Base-by-base conservation (phyloP, 2,797 vertebrate species). In the Vireo griseus region DNA sequence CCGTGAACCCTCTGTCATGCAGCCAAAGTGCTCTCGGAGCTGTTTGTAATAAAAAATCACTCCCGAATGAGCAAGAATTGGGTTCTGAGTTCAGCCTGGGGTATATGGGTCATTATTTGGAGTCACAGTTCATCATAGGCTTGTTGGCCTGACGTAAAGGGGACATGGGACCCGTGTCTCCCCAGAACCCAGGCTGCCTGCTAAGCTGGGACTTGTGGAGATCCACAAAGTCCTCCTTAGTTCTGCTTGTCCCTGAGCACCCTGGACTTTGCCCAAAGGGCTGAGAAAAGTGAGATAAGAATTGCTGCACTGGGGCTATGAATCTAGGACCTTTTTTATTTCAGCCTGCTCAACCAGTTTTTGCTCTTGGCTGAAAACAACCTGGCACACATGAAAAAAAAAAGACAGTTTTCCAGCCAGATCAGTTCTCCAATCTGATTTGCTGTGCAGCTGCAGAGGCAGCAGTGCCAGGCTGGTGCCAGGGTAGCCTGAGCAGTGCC, bases 261-360 rank as follows among this genome's bases (percentile, higher is more conserved):
- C 20, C 80, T 93, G 96, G 94, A 96, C 95, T 95, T 95, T 84
- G 91, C 95, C 94, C 2, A 0, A 90, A 95, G 94, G 92, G 79
- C 82, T 94, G 85, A 94, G 90, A 94, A 96, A 95, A 96, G 37
- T 7, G 31, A 92, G 95, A 96, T 96, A 96, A 96, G 94, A 94
- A 94, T 94, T 96, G 58, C 72, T 96, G 93, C 85, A 86, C 90
- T 94, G 95, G 87, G 91, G 96, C 96, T 96, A 96, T 96, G 94
- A 94, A 96, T 96, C 95, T 74, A 37, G 85, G 79, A 68, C 79
- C 59, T 95, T 94, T 93, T 94, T 90, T 76, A 85, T 95, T 95
- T 94, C 93, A 95, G 87, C 95, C 82, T 96, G 96, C 82, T 96
- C 85, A 47, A 96, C 95, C 95, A 95, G 96, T 96, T 96, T 95